Evolutionary conservation across 1,140 invertebrate genomes (phyloP).

Genomic region (Apocrypta bakeri): DNA sequence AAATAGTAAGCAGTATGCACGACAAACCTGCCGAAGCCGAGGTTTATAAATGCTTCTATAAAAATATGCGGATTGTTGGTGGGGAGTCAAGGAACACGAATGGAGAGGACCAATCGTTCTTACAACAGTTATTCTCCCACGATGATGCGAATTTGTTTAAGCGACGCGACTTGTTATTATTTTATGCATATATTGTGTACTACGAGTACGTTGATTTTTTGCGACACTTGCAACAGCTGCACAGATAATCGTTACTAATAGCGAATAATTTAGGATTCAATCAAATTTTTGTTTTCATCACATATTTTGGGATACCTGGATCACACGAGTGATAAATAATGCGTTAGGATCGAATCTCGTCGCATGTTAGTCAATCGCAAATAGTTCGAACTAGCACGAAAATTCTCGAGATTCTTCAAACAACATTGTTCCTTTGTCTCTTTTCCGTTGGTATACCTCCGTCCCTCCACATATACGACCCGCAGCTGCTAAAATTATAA

Average conservation of each 20-base stretch:
- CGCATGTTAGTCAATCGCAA: neutral
- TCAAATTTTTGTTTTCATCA: too few relatives aligned
- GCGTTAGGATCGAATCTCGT: too few relatives aligned
- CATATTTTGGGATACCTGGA: too few relatives aligned
- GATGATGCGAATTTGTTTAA: neutral
- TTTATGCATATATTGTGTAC: neutral
- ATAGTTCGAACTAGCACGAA: neutral
- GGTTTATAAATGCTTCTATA: neutral
- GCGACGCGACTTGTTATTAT: neutral
- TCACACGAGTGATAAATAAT: too few relatives aligned
- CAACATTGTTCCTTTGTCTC: neutral
- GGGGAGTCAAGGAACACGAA: neutral
- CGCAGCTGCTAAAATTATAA: neutral
- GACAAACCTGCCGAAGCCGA: neutral
- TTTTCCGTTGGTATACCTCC: neutral
- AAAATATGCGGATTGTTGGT: neutral
- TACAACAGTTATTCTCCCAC: constrained; percentile 14
- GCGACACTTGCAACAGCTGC: neutral
- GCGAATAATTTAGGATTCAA: too few relatives aligned
- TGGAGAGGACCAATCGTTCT: neutral
- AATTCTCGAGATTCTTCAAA: neutral
- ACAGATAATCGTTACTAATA: too few relatives aligned
- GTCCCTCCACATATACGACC: too few relatives aligned
- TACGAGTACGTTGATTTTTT: neutral
- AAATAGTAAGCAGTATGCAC: neutral